phyloP scores from a whole-genome alignment of 2,797 vertebrate genomes.

The Pangasius larnaudii region DNA sequence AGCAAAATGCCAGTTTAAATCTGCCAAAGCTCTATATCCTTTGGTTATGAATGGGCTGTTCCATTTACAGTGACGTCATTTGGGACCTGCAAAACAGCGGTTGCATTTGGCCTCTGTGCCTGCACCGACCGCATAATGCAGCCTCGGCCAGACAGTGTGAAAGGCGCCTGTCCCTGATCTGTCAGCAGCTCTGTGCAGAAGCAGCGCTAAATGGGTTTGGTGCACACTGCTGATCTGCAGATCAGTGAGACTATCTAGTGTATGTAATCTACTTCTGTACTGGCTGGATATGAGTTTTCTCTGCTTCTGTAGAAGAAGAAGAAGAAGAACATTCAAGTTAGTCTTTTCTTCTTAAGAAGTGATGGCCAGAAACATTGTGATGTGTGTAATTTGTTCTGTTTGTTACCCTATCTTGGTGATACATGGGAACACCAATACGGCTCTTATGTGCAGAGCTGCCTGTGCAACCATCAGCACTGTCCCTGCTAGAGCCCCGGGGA shows the following conservation, averaged over 20 bases:
- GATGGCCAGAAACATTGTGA: slow-evolving; percentile 34
- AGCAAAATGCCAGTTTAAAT: slow-evolving; percentile 56
- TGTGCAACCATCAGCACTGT: slow-evolving; percentile 34
- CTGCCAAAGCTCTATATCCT: slow-evolving; percentile 43
- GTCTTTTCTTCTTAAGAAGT: slow-evolving; percentile 20
- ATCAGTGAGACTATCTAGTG: slow-evolving; percentile 28
- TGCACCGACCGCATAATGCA: slow-evolving; percentile 65
- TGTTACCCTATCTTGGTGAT: slow-evolving; percentile 20
- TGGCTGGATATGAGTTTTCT: slow-evolving; percentile 4
- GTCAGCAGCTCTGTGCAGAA: slow-evolving; percentile 39
- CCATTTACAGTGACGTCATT: slow-evolving; percentile 71
- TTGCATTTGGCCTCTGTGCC: slow-evolving; percentile 72
- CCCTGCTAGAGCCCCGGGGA: slow-evolving; percentile 33
- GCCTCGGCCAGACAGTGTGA: slow-evolving; percentile 72
- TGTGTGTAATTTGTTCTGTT: slow-evolving; percentile 38
- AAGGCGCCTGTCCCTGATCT: slow-evolving; percentile 61
- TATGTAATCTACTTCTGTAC: slow-evolving; percentile 11
- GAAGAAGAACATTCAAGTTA: slow-evolving; percentile 4
- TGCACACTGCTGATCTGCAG: slow-evolving; percentile 12
- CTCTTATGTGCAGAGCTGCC: slow-evolving; percentile 13
- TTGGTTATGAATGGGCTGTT: slow-evolving; percentile 70
- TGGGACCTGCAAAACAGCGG: slow-evolving; percentile 64
- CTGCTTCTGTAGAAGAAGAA: slow-evolving; percentile 12
- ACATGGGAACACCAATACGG: slow-evolving; percentile 15
- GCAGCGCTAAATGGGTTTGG: slow-evolving; percentile 22